Percentiles rank a stretch among this genome's conserved stretches.
Conservation (phyloP, 2,113 vertebrate species). For the Rhombomys opimus region DNA sequence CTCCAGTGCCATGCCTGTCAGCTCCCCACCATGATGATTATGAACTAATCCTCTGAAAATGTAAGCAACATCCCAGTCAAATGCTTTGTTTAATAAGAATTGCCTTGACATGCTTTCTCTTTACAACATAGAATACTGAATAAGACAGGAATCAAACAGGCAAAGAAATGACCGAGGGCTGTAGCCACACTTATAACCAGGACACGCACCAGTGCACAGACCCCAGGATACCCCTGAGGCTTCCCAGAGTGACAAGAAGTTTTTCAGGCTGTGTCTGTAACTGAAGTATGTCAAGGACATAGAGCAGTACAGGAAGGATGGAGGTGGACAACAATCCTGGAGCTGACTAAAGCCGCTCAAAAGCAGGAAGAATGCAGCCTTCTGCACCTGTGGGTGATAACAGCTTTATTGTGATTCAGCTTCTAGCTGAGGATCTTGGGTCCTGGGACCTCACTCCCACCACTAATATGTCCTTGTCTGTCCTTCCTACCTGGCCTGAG, state of each 20-base stretch:
- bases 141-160: not conserved
- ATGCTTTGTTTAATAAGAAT: not conserved
- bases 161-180: not conserved
- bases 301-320: not conserved
- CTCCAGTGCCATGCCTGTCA: not conserved
- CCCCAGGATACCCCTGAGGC: too few species aligned
- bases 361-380: not conserved
- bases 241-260: not conserved
- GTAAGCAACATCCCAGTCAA: not conserved
- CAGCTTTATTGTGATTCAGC: not conserved
- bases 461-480: not conserved
- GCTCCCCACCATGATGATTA: not conserved
- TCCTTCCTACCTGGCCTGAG: not conserved
- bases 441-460: rapidly evolving
- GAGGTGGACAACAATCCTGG: not conserved
- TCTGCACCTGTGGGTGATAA: too few species aligned
- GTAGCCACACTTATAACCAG: too few species aligned
- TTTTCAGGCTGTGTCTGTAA: not conserved
- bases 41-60: not conserved
- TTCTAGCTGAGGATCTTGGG: not conserved
- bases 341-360: not conserved
- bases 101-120: not conserved
- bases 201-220: not conserved
- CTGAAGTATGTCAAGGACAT: not conserved
- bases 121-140: not conserved